Evolutionary conservation across 2,113 vertebrate genomes (phyloP), one percentile per base, ranked within the genome.

Genomic region (Indicator indicator): DNA sequence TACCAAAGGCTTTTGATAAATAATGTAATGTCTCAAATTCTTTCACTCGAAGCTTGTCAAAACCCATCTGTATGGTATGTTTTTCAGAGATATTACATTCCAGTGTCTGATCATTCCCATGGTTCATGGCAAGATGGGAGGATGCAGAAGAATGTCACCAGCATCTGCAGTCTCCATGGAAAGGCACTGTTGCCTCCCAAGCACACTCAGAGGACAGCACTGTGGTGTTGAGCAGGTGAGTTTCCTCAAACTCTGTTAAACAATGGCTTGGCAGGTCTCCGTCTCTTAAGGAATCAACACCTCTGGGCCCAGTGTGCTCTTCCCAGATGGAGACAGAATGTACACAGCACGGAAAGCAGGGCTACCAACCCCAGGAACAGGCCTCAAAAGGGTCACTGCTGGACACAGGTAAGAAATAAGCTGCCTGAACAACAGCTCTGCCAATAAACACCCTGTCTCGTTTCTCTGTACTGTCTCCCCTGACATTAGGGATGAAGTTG

Each of bases 211-310:
- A 30, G 26, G 33, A 54, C 32, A 42, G n/a, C 23, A 16, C 18
- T 2, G 0, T 2, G 1, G 20, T 0, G 1, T 32, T 0, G 0
- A 68, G 30, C 0, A 0, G 27, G 30, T 72, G 60, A 33, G 21
- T 23, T 87, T 56, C 46, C 40, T 36, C 67, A 68, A 5, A 70
- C 26, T 21, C 33, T 72, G 59, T 33, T 64, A 54, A 81, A 54
- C 4, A 28, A 74, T 17, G 32, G 38, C 33, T 50, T 85, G 28
- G 42, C 27, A 79, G 23, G 1, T 21, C 11, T 0, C 27, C 33
- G n/a, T 42, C 38, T 54, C 56, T n/a, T 48, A 14, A 50, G 26
- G 4, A n/a, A 27, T 73, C 19, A 83, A 13, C 7, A 27, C 6
- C 36, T 17, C 12, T 23, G 15, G 42, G 40, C 16, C 12, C 50